Conservation (phyloP, 2,797 vertebrate genomes). For the Rhinogobio ventralis region DNA sequence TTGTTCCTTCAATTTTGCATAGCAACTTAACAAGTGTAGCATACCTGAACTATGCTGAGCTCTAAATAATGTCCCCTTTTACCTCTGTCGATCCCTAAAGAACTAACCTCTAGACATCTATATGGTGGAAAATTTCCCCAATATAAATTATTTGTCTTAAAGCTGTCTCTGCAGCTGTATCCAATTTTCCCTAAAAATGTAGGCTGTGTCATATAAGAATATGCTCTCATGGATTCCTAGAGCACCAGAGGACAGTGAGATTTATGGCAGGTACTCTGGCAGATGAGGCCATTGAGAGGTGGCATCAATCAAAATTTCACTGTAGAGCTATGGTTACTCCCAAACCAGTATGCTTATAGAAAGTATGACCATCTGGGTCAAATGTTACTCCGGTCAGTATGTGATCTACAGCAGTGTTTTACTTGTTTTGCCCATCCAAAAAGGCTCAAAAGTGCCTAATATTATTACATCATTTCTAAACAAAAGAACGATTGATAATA, state of each 20-base stretch:
- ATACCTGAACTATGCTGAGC: not conserved
- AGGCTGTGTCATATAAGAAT: conserved; percentile 23
- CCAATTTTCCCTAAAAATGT: conserved; percentile 37
- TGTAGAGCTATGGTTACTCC: conserved; percentile 64
- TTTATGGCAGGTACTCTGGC: conserved; percentile 68
- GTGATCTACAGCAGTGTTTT: conserved; percentile 5
- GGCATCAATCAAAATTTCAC: conserved; percentile 69
- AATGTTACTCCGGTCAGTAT: conserved; percentile 39
- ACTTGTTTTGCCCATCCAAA: not conserved
- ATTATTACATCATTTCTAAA: not conserved
- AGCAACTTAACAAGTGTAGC: conserved; percentile 10
- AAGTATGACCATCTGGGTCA: conserved; percentile 55
- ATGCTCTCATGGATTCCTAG: conserved; percentile 32
- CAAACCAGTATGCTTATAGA: conserved; percentile 53
- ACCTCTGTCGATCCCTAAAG: conserved; percentile 17
- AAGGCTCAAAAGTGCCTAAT: not conserved
- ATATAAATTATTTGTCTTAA: conserved; percentile 41
- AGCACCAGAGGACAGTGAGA: conserved; percentile 57
- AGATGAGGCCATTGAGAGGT: conserved; percentile 64
- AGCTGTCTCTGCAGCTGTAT: conserved; percentile 42
- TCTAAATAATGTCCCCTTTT: conserved; percentile 14
- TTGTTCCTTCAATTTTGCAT: conserved; percentile 7
- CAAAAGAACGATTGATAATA: not conserved
- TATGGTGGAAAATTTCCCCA: conserved; percentile 21
- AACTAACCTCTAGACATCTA: conserved; percentile 36